These are phyloP conservation scores for Cerastis rubricosa DNA, from an alignment of 2,888 invertebrate species.

Conservation along the genomic window DNA sequence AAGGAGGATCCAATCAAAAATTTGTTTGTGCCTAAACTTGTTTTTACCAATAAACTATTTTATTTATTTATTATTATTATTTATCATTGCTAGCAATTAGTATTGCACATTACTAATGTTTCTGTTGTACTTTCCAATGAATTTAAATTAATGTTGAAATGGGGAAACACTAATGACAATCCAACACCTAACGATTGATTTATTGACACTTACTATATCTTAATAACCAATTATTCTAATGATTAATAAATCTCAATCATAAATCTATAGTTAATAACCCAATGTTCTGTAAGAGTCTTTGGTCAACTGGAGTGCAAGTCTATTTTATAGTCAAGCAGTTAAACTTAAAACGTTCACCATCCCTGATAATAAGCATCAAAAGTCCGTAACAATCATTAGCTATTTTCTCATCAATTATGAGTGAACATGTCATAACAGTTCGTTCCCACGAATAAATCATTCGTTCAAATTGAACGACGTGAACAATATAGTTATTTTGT, in stretches of 20 bases:
- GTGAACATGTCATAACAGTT: constrained; percentile 55
- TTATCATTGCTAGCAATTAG: background rate
- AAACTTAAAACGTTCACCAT: constrained; percentile 42
- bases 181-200: background rate
- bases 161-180: background rate
- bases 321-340: background rate
- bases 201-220: background rate
- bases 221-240: background rate
- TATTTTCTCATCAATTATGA: constrained; percentile 55
- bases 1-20: no score
- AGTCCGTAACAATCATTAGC: constrained; percentile 58
- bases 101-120: background rate
- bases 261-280: background rate
- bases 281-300: background rate
- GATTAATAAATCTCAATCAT: background rate
- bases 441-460: constrained; percentile 71
- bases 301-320: no score
- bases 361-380: constrained; percentile 38
- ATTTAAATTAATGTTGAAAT: background rate
- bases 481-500: constrained; percentile 77
- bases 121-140: background rate
- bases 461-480: constrained; percentile 68
- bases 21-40: no score
- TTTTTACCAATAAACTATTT: no score
- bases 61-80: no score